Base-by-base conservation (phyloP, 2,888 invertebrate species). In the Lissonota sp. region DNA sequence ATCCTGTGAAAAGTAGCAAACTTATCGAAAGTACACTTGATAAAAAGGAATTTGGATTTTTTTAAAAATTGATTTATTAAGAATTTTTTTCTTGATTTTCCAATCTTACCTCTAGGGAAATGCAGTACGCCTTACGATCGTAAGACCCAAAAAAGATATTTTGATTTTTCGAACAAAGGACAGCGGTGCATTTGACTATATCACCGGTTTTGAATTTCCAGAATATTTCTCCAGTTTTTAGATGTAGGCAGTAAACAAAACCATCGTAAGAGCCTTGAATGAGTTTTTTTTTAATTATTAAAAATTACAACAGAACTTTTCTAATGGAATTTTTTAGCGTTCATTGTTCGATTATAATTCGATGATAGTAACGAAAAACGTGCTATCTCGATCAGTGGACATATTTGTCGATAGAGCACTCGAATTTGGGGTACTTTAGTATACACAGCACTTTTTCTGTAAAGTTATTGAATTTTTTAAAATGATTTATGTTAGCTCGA, bases 131-230 rank as follows among this genome's bases (percentile, higher is more conserved):
- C 85, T 93, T 90, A 73, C 95, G 95, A 89, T 97, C 96, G 89
- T 97, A 97, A 0, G 96, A 95, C 39, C 96, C 97, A 87, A 96
- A 93, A 87, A 95, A 94, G 37, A 96, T 90, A 10, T 92, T 86
- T 42, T 93, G 93, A 16, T 90, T 90, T 10, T 87, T 70, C 44
- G 86, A 85, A 82, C 93, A 93, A 64, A 93, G 87, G 82, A 92
- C 86, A 5, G 95, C 94, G 37, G 94, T 94, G 89, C 95, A 95
- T 92, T 97, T 97, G 10, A 97, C 94, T 92, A 94, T 94, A 55
- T 94, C 94, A 0, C 92, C 93, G 4, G 96, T 94, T 86, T 93
- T 91, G 84, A 93, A 95, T 83, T 93, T 93, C 97, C 97, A 97
- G 53, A 93, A 78, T 64, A 95, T 93, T 46, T 90, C 84, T 64